phyloP scores from a whole-genome alignment of 2,888 invertebrate genomes.

The Drosophila hamatofila region DNA sequence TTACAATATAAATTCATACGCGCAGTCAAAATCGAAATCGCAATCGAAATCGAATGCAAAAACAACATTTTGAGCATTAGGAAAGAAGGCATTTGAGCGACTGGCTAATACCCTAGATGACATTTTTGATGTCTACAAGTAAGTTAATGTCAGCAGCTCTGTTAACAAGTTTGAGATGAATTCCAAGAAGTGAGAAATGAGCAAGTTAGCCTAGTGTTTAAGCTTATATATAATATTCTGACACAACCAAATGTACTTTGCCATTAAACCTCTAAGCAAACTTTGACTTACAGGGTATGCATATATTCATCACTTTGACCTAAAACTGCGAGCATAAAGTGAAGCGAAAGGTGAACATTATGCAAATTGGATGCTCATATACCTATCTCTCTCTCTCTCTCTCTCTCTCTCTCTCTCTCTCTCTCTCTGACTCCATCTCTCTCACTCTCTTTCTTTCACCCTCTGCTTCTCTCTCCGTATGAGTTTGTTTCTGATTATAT shows the following conservation, averaged over 20 bases:
- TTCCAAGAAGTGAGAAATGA: too few relatives aligned
- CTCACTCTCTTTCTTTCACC: constrained; percentile 1
- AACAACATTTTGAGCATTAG: constrained; percentile 10
- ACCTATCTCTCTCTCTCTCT: constrained; percentile 4
- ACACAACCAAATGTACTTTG: too few relatives aligned
- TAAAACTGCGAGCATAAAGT: constrained; percentile 43
- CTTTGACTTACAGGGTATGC: constrained; percentile 4
- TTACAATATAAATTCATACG: constrained; percentile 10
- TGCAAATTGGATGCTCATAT: constrained; percentile 40
- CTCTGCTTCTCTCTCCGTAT: neutral
- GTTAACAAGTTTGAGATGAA: too few relatives aligned
- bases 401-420: constrained; percentile 6
- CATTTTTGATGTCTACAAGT: too few relatives aligned
- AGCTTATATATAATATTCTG: too few relatives aligned
- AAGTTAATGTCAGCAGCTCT: too few relatives aligned
- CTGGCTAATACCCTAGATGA: neutral
- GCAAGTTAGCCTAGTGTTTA: too few relatives aligned
- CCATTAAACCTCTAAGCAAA: neutral
- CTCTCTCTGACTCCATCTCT: constrained; percentile 2
- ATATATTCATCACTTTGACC: constrained; percentile 42
- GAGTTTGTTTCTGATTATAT: constrained; percentile 47
- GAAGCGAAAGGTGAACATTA: constrained; percentile 46
- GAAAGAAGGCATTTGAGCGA: neutral
- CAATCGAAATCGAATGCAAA: constrained; percentile 8
- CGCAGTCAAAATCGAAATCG: constrained; percentile 9